Evolutionary conservation across 2,113 vertebrate genomes (phyloP).

Genomic region (Ameiurus melas): DNA sequence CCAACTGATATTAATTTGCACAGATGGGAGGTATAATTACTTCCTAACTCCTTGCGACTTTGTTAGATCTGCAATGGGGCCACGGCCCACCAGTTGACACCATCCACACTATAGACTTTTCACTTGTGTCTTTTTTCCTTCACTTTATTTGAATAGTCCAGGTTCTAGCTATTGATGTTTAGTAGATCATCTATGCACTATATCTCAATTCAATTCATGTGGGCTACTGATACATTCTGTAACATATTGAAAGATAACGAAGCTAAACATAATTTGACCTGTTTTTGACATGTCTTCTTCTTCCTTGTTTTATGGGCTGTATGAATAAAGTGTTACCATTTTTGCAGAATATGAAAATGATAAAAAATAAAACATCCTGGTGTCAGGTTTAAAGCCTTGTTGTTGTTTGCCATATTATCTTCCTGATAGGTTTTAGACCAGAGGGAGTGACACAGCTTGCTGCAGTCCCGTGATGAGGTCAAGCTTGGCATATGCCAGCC

Average conservation of each 20-base stretch:
- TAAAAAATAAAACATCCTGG: not conserved
- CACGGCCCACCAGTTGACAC: not conserved
- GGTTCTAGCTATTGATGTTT: not conserved
- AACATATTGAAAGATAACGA: not conserved
- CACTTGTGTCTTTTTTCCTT: not conserved
- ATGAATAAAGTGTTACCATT: not conserved
- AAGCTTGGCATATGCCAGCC: constrained; percentile 51
- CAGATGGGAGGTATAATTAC: too few relatives aligned
- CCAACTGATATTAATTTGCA: too few relatives aligned
- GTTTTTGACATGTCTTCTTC: not conserved
- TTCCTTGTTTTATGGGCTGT: not conserved
- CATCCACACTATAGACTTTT: not conserved
- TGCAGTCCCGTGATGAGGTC: constrained; percentile 45
- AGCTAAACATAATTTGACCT: not conserved
- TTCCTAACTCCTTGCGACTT: not conserved
- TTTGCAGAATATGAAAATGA: not conserved
- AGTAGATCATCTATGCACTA: not conserved
- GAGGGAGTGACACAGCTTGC: constrained; percentile 38
- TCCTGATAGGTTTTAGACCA: constrained; percentile 18
- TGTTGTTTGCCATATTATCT: constrained; percentile 3
- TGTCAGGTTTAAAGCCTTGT: constrained; percentile 6
- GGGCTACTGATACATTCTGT: not conserved
- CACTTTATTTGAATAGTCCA: not conserved
- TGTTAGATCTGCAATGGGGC: not conserved
- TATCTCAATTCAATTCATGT: not conserved